Evolutionary conservation across 2,888 invertebrate species (phyloP).

Genomic region (Mongoloraphidia duomilia): DNA sequence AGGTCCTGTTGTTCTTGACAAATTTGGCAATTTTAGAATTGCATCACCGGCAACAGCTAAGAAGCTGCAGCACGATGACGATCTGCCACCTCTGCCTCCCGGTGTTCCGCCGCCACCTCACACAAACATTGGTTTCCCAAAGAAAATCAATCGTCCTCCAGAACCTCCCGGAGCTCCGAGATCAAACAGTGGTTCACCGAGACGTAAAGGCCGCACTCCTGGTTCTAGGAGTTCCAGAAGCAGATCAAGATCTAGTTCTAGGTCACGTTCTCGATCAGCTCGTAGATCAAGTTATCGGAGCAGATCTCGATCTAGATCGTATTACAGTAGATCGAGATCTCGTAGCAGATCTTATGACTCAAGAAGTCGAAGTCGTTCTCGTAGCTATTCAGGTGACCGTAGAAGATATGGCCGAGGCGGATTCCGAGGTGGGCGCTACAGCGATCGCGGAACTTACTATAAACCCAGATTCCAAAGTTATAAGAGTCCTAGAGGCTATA

Average conservation of each 20-base stretch:
- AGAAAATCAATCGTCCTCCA: constrained; percentile 23
- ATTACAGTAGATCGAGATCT: constrained; percentile 37
- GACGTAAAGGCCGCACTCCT: constrained; percentile 50
- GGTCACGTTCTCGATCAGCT: constrained; percentile 32
- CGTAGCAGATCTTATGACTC: constrained; percentile 38
- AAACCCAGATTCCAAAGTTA: constrained; percentile 61
- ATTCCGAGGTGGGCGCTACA: constrained; percentile 30
- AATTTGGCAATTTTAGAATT: constrained; percentile 56
- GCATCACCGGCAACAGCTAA: constrained; percentile 32
- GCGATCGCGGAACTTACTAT: constrained; percentile 64
- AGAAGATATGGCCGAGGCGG: constrained; percentile 34
- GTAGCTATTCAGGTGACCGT: constrained; percentile 40
- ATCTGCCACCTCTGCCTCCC: constrained; percentile 30
- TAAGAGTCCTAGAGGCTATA: constrained; percentile 28
- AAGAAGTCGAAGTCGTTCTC: constrained; percentile 40
- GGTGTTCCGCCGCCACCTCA: constrained; percentile 37
- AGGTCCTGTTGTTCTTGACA: constrained; percentile 52
- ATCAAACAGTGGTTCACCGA: constrained; percentile 42
- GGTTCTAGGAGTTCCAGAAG: constrained; percentile 37
- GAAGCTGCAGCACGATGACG: constrained; percentile 32
- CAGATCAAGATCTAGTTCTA: constrained; percentile 31
- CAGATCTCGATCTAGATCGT: constrained; percentile 42
- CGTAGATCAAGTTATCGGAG: constrained; percentile 21
- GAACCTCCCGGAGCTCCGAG: constrained; percentile 31
- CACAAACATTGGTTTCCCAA: constrained; percentile 27